Base-by-base conservation (phyloP, 2,113 vertebrate species). In the Mastomys natalensis region DNA sequence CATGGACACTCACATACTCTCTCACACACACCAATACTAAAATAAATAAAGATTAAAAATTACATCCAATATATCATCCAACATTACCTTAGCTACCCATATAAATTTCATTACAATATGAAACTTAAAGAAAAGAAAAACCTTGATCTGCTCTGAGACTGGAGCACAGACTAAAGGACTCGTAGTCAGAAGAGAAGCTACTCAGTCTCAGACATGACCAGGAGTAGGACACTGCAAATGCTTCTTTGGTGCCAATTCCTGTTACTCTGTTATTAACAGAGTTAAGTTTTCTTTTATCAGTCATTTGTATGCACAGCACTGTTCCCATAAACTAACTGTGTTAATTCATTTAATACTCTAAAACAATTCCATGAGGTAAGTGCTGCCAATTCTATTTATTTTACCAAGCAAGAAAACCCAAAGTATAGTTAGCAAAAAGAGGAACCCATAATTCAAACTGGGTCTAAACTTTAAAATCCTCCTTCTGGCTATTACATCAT, bases 321-420 rank as follows among this genome's bases (percentile, higher is more conserved):
- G 4, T 84, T 76, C 87, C 48, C 68, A 72, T 8, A 31, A 37
- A 77, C 95, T 92, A 88, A 92, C 84, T 95, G 85, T 76, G 81
- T 94, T 91, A 86, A 95, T 91, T 95, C 77, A 93, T 68, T 72
- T 91, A 94, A 94, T 87, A 87, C 53, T 73, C 78, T 66, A 86
- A 94, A 93, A 91, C 29, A 87, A 91, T 53, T 40, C 53, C 81
- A 64, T 94, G 91, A 96, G 66, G 77, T 94, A 94, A 88, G 87
- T 78, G 73, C 60, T 95, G 86, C 34, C 89, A 58, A 92, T 90
- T 90, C 76, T 93, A 37, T 78, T 92, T 93, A 43, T 73, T 90
- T 96, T 88, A 94, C 48, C 77, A 94, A 89, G 51, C 70, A 87
- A 90, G 87, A 95, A 97, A 96, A 90, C 37, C n/a, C 48, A 77